A percentile compares a stretch with the other conserved stretches of the same genome.
Evolutionary conservation across 2,797 vertebrate genomes (phyloP).

Genomic region (Rhynchonycteris naso): DNA sequence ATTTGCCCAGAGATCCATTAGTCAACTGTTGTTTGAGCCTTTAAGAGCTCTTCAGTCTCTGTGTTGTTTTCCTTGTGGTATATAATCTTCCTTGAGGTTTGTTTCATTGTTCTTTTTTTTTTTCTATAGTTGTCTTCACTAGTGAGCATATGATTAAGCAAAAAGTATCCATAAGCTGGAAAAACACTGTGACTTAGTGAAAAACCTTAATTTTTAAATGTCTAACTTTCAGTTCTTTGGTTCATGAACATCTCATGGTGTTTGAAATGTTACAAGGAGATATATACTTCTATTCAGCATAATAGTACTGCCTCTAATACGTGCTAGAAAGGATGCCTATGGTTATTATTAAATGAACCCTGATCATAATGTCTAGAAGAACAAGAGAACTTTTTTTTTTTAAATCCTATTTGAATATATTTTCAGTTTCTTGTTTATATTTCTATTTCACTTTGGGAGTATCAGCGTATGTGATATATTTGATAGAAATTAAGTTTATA

Average conservation of each 20-base stretch:
- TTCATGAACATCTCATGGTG: conserved; percentile 30
- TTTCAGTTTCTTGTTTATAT: neutral
- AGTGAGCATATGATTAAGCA: conserved; percentile 44
- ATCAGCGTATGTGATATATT: neutral
- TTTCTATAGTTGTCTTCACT: conserved; percentile 43
- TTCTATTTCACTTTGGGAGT: conserved; percentile 31
- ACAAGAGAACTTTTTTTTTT: neutral
- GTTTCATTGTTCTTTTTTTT: conserved; percentile 14
- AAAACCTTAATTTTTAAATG: conserved; percentile 19
- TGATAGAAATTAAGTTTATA: conserved; percentile 29
- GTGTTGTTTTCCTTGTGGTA: conserved; percentile 1
- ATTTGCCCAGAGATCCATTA: conserved; percentile 6
- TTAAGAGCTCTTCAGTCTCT: neutral
- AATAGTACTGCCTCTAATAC: neutral
- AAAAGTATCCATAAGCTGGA: neutral
- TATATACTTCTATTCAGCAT: neutral
- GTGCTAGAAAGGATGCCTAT: neutral
- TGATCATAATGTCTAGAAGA: neutral
- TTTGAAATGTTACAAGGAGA: conserved; percentile 37
- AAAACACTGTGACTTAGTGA: conserved; percentile 48
- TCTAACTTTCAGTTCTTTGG: conserved; percentile 32
- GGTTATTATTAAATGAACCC: conserved; percentile 4
- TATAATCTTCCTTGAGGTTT: conserved; percentile 18
- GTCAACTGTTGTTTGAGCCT: conserved; percentile 10
- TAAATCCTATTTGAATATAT: conserved; percentile 10